Base-by-base conservation (phyloP, 2,797 vertebrate species). In the Chloroceryle inda region DNA sequence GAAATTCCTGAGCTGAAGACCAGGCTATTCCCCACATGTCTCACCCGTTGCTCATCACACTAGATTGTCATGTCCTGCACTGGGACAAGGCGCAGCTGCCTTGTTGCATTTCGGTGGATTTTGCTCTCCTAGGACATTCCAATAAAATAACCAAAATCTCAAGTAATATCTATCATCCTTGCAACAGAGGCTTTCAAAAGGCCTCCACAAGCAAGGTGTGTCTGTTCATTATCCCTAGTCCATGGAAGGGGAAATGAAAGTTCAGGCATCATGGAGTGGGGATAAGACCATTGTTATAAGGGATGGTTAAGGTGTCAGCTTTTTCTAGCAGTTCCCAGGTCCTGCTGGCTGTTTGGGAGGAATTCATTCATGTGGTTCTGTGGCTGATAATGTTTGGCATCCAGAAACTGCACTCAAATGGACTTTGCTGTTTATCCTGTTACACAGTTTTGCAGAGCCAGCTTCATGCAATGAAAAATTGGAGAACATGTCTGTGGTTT, bases 1-100 rank as follows among this genome's bases (percentile, higher is more conserved):
- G 89, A 93, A 96, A 94, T 95, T 95, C 89, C 96, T 76, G 27
- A 67, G 68, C 68, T 71, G 33, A 85, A 87, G 88, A 82, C n/a
- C 77, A 89, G 85, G 77, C 61, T 77, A 91, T 85, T 85, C 49
- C 83, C 71, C 88, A 44, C 68, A 73, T 81, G 80, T 69, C 79
- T 96, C 82, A 95, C 26, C 45, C 15, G 0, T 91, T 92, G 88
- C 88, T 94, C 94, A 94, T 95, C 93, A 88, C 44, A 44, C 52
- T 20, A 35, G 44, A 63, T 42, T 6, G 7, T 21, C 64, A 12
- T 76, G 95, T 94, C 83, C 88, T 23, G 1, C 69, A 73, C 27
- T 58, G 38, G 33, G 21, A 22, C 40, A 62, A 19, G 22, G 42
- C 0, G 2, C 44, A 90, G 27, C 31, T 92, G 53, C 40, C 64